A percentile compares a stretch with the other conserved stretches of the same genome.
Evolutionary conservation across 1,140 invertebrate species (phyloP).

Genomic region (Drosophila teissieri): DNA sequence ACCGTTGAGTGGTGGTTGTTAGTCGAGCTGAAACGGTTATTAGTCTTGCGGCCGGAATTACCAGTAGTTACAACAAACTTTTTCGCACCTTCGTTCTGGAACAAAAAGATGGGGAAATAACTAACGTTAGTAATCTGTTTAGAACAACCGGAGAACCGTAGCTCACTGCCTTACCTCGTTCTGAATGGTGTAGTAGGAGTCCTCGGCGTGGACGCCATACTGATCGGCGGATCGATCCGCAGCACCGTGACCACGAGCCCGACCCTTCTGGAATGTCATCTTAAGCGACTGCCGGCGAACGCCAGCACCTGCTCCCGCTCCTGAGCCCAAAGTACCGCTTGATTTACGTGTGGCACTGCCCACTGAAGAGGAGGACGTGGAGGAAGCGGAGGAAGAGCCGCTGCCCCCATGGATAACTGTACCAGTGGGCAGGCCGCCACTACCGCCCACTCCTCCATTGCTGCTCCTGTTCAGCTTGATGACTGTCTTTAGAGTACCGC

Average conservation of each 20-base stretch:
- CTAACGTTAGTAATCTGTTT: not conserved
- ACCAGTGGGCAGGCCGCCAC: conserved; percentile 55
- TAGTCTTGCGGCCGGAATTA: conserved; percentile 73
- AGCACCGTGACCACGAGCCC: conserved; percentile 86
- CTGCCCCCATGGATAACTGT: conserved; percentile 60
- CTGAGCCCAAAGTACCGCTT: conserved; percentile 28
- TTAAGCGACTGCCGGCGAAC: conserved; percentile 88
- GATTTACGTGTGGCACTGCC: conserved; percentile 64
- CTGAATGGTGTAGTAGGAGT: conserved; percentile 90
- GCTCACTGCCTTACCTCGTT: conserved; percentile 88
- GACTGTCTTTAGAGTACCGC: conserved; percentile 91
- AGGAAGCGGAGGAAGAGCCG: conserved; percentile 27
- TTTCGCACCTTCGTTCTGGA: conserved; percentile 80
- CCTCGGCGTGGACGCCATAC: conserved; percentile 86
- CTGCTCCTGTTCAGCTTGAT: conserved; percentile 89
- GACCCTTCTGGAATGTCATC: conserved; percentile 92
- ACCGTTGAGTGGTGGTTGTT: conserved; percentile 54
- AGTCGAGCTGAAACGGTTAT: conserved; percentile 77
- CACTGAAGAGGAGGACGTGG: conserved; percentile 83
- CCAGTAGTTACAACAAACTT: conserved; percentile 54
- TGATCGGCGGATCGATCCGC: conserved; percentile 85
- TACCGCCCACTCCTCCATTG: conserved; percentile 53
- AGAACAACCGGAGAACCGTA: not conserved
- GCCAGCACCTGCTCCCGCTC: conserved; percentile 84
- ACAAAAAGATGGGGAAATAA: conserved; percentile 37